phyloP scores from a whole-genome alignment of 2,113 vertebrate genomes.

The Gobius niger region DNA sequence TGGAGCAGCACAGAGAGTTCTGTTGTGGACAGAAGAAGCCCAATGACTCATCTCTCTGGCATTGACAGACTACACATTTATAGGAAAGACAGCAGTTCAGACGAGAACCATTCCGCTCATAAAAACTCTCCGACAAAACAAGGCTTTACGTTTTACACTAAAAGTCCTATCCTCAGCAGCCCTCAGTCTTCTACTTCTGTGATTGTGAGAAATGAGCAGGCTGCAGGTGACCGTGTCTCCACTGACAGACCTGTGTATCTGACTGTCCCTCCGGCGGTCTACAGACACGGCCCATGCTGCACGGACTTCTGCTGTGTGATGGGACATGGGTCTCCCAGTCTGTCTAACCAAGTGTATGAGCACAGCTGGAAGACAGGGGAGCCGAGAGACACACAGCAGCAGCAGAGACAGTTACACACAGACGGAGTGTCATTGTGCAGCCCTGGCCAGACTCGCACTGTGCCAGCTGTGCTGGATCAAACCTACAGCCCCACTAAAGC shows the following conservation, averaged over 20 bases:
- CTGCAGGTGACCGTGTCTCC: conserved; percentile 31
- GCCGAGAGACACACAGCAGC: conserved; percentile 34
- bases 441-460: conserved; percentile 40
- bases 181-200: conserved; percentile 46
- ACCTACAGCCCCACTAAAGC: conserved; percentile 60
- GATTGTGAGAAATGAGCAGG: conserved; percentile 46
- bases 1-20: conserved; percentile 72
- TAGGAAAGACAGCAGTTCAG: conserved; percentile 65
- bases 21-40: conserved; percentile 52
- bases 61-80: conserved; percentile 63
- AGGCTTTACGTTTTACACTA: conserved; percentile 61
- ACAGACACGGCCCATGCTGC: conserved; percentile 78
- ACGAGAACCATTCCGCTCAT: conserved; percentile 54
- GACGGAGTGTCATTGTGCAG: conserved; percentile 56
- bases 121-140: conserved; percentile 61
- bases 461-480: conserved; percentile 64
- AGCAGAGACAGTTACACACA: conserved; percentile 57
- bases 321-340: conserved; percentile 52
- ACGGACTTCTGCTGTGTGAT: conserved; percentile 68
- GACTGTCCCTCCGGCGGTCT: conserved; percentile 84
- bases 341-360: conserved; percentile 64
- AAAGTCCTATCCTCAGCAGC: conserved; percentile 54
- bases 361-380: conserved; percentile 70
- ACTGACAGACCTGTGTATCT: conserved; percentile 67
- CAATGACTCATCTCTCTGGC: conserved; percentile 63